Percentiles rank a stretch among this genome's conserved stretches.
Conservation (phyloP, 2,113 vertebrate species). For the Eurypyga helias region DNA sequence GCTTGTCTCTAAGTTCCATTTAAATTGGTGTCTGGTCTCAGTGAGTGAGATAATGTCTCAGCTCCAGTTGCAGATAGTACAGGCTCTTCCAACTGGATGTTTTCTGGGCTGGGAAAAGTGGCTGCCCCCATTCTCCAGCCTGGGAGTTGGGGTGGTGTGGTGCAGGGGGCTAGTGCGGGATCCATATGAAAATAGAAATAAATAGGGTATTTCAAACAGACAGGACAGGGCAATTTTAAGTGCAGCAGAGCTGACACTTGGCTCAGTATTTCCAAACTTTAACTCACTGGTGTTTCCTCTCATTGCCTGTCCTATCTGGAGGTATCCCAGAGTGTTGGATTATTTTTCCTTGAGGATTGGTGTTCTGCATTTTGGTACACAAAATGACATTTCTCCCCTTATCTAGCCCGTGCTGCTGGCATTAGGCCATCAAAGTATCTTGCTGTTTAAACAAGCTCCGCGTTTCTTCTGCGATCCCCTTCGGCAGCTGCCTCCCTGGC, state of each 20-base stretch:
- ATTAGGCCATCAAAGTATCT: not conserved
- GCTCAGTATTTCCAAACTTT: not conserved
- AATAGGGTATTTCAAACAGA: not conserved
- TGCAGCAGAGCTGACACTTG: not conserved
- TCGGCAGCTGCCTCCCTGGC: not conserved
- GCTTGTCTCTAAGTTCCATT: not conserved
- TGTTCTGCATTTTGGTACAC: not conserved
- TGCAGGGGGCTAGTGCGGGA: no score
- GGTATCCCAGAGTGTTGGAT: not conserved
- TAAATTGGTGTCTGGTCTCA: not conserved
- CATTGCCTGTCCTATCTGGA: not conserved
- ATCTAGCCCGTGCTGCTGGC: not conserved
- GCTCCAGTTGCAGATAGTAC: not conserved
- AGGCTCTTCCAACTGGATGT: not conserved
- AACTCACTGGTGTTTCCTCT: not conserved
- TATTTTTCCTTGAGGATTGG: not conserved
- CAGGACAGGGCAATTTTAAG: not conserved
- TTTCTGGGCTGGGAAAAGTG: not conserved
- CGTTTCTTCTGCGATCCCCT: not conserved
- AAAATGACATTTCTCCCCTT: not conserved
- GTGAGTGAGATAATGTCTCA: not conserved
- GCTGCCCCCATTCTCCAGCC: not conserved
- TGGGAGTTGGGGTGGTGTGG: not conserved
- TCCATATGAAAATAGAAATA: not conserved
- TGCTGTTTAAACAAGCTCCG: not conserved